Evolutionary conservation across 2,888 invertebrate species (phyloP).

Genomic region (Melolontha melolontha): DNA sequence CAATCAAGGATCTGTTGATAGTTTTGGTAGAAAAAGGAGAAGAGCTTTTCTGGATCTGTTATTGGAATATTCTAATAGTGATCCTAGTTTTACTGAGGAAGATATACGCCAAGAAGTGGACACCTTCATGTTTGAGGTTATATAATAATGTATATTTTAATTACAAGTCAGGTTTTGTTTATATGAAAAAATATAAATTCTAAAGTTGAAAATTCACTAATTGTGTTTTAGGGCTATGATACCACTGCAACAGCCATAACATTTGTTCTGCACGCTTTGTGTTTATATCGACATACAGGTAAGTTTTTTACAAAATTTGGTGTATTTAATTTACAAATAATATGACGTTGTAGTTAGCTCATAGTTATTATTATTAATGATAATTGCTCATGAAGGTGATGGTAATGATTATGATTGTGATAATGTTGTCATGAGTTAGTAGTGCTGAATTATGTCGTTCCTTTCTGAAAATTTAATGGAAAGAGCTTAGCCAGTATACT

Average conservation of each 20-base stretch:
- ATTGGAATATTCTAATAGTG: constrained; percentile 71
- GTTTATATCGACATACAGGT: constrained; percentile 60
- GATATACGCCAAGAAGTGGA: constrained; percentile 75
- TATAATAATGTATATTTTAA: constrained; percentile 44
- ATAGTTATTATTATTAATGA: too few relatives aligned
- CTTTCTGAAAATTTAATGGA: too few relatives aligned
- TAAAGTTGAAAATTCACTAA: not conserved
- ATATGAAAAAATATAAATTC: not conserved
- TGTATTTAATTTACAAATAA: too few relatives aligned
- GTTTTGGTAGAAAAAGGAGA: constrained; percentile 70
- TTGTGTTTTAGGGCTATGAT: constrained; percentile 58
- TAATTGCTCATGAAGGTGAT: too few relatives aligned
- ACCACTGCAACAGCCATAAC: constrained; percentile 62
- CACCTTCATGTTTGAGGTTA: constrained; percentile 76
- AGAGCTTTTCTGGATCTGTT: constrained; percentile 76
- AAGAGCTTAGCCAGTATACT: too few relatives aligned
- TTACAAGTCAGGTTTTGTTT: too few relatives aligned
- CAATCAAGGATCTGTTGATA: not conserved
- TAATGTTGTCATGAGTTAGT: too few relatives aligned
- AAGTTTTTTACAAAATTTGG: constrained; percentile 42
- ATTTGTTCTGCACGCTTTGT: constrained; percentile 61
- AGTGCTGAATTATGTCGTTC: too few relatives aligned
- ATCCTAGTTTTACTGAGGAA: constrained; percentile 68
- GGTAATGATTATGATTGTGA: too few relatives aligned
- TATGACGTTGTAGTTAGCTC: too few relatives aligned